Evolutionary conservation across 1,140 invertebrate genomes (phyloP).

Genomic region (Trichonephila clavata): DNA sequence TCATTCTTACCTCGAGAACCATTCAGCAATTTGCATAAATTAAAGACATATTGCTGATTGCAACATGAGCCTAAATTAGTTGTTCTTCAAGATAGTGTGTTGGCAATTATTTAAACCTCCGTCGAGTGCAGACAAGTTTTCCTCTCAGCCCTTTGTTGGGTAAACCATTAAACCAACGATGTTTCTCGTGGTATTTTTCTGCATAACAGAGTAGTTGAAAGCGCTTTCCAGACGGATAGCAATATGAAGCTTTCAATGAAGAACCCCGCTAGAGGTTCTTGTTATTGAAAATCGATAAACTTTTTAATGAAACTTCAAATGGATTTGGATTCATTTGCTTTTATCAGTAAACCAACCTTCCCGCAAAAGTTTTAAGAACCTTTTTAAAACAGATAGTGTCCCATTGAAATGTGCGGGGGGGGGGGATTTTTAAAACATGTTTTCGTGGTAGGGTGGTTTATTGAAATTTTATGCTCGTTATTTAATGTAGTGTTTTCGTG

Average conservation of each 20-base stretch:
- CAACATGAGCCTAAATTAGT: background rate
- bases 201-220: background rate
- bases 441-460: background rate
- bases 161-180: slow-evolving; percentile 21
- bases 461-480: background rate
- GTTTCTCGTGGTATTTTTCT: background rate
- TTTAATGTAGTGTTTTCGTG: background rate
- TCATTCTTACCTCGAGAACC: background rate
- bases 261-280: background rate
- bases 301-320: slow-evolving; percentile 49
- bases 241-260: slow-evolving; percentile 44
- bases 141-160: background rate
- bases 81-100: background rate
- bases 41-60: background rate
- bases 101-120: background rate
- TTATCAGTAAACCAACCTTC: slow-evolving; percentile 29
- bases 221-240: slow-evolving; percentile 6
- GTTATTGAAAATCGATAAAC: slow-evolving; percentile 38
- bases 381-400: slow-evolving; percentile 16
- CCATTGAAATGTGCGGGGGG: background rate
- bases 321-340: slow-evolving; percentile 34
- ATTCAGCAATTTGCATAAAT: slow-evolving; percentile 8
- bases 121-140: background rate
- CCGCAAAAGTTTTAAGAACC: background rate
- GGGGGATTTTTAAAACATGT: background rate